phyloP scores from a whole-genome alignment of 2,888 invertebrate species.

The Gordius sp. region DNA sequence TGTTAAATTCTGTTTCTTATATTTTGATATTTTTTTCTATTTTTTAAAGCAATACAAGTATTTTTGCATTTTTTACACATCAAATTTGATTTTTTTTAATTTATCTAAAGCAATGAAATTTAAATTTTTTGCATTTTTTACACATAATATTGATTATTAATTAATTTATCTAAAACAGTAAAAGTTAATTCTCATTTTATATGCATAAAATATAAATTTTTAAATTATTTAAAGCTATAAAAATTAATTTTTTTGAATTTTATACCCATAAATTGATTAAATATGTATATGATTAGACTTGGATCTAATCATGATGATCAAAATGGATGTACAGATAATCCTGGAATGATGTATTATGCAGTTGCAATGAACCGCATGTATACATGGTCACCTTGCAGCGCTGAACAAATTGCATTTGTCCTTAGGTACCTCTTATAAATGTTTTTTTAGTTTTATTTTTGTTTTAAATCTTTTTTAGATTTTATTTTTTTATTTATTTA shows the following conservation, averaged over 20 bases:
- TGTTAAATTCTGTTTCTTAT: neutral
- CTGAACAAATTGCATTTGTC: neutral
- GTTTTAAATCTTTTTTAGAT: neutral
- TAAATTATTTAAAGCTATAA: no score
- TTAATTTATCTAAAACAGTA: no score
- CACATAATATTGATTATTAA: no score
- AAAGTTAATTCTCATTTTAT: no score
- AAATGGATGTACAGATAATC: neutral
- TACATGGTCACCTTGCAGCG: neutral
- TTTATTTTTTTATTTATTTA: no score
- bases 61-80: no score
- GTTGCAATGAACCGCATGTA: neutral
- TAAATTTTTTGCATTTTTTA: no score
- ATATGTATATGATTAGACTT: neutral
- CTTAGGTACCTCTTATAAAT: neutral
- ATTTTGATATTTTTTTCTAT: no score
- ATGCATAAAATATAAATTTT: no score
- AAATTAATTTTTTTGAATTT: neutral
- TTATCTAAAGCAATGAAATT: no score
- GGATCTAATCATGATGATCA: neutral
- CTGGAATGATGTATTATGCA: conserved; percentile 9
- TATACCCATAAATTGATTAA: neutral
- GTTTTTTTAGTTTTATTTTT: neutral
- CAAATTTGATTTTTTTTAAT: no score
- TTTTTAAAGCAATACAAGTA: no score